phyloP scores from a whole-genome alignment of 2,888 invertebrate genomes.

The Magallana nippona region DNA sequence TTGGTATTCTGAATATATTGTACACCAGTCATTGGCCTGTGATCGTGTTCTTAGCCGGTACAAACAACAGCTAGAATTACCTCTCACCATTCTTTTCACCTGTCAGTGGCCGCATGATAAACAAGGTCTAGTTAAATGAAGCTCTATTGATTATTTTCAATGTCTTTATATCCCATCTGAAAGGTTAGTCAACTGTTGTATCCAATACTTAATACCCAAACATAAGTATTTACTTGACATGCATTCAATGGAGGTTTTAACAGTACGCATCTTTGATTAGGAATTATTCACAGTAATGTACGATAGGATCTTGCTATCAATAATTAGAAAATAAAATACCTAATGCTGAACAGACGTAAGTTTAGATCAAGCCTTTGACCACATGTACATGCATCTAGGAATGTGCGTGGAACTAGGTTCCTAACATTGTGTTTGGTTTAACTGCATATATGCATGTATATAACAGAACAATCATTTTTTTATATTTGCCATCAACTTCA shows the following conservation, averaged over 20 bases:
- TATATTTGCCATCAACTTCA: too few species aligned
- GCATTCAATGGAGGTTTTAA: neutral
- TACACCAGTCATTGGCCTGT: neutral
- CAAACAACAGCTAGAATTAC: neutral
- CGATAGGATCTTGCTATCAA: too few species aligned
- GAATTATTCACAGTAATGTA: too few species aligned
- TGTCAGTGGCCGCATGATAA: conserved; percentile 16
- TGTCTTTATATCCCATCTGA: neutral
- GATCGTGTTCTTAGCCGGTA: neutral
- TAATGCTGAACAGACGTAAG: too few species aligned
- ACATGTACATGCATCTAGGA: too few species aligned
- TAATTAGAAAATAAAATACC: too few species aligned
- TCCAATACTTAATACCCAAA: neutral
- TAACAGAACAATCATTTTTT: too few species aligned
- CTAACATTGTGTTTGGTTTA: too few species aligned
- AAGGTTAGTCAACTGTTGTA: conserved; percentile 1
- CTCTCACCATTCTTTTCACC: conserved; percentile 9
- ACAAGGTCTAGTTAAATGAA: conserved; percentile 11
- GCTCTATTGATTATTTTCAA: neutral
- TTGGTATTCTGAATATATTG: neutral
- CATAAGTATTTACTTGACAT: conserved; percentile 1
- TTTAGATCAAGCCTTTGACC: too few species aligned
- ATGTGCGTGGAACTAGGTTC: too few species aligned
- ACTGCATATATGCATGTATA: too few species aligned
- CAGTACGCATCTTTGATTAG: too few species aligned